Evolutionary conservation across 2,888 invertebrate genomes (phyloP).

Genomic region (Xylocampa areola): DNA sequence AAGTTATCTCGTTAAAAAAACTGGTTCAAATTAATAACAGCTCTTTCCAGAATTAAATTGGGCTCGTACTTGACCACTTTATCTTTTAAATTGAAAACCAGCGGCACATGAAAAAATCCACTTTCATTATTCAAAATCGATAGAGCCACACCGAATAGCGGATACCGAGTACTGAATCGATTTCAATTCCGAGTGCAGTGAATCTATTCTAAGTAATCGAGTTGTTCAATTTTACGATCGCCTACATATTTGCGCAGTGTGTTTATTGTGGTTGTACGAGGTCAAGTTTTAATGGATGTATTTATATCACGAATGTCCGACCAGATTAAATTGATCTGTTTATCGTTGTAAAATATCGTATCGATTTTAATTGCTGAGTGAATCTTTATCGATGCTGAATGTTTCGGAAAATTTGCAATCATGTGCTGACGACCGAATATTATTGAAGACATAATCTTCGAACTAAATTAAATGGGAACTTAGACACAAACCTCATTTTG

Average conservation of each 20-base stretch:
- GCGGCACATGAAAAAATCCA: conserved; percentile 7
- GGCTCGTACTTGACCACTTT: conserved; percentile 3
- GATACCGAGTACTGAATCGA: conserved; percentile 24
- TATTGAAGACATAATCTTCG: background rate
- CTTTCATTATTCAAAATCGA: conserved; percentile 16
- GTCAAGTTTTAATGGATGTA: conserved; percentile 46
- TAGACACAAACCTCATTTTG: too few relatives aligned
- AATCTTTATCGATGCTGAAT: conserved; percentile 8
- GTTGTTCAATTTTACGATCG: conserved; percentile 46
- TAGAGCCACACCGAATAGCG: background rate
- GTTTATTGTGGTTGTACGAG: conserved; percentile 47
- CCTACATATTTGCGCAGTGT: conserved; percentile 34
- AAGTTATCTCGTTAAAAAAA: background rate
- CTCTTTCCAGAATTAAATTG: background rate
- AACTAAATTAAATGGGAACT: too few relatives aligned
- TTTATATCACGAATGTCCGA: conserved; percentile 32
- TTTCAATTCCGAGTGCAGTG: conserved; percentile 34
- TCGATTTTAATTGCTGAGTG: conserved; percentile 16
- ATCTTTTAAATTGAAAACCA: conserved; percentile 23
- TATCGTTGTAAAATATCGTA: conserved; percentile 16
- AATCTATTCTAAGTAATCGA: conserved; percentile 48
- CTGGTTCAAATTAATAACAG: background rate
- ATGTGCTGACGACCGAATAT: too few relatives aligned
- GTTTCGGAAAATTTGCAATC: conserved; percentile 15
- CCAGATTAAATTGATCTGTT: conserved; percentile 31